Evolutionary conservation across 2,113 vertebrate species (phyloP).

Genomic region (Agapornis roseicollis): DNA sequence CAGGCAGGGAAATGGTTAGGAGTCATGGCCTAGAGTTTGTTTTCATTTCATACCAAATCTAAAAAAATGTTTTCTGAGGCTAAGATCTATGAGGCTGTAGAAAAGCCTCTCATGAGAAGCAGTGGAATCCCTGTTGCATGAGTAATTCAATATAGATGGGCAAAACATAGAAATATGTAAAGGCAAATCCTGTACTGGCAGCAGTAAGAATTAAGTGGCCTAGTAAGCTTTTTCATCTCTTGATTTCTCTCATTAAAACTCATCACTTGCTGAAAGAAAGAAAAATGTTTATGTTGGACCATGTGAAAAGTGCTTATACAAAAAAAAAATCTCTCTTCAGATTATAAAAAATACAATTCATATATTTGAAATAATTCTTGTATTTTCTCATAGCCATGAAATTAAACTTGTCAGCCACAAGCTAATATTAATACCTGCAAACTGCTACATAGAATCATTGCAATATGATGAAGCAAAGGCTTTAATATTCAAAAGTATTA

Average conservation of each 20-base stretch:
- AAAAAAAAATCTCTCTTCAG: conserved; percentile 31
- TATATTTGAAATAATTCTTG: conserved; percentile 26
- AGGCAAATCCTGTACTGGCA: conserved; percentile 8
- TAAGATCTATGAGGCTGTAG: neutral
- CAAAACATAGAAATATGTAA: conserved; percentile 15
- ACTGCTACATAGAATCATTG: neutral
- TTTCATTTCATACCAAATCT: neutral
- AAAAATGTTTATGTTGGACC: conserved; percentile 31
- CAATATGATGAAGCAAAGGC: neutral
- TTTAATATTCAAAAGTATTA: neutral
- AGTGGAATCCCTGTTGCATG: neutral
- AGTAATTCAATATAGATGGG: conserved; percentile 3
- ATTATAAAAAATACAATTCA: conserved; percentile 35
- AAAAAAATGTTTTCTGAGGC: neutral
- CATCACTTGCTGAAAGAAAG: conserved; percentile 13
- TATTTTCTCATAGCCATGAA: conserved; percentile 34
- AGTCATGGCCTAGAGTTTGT: neutral
- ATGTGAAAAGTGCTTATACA: conserved; percentile 42
- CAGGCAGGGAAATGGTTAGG: neutral
- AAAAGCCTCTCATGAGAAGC: conserved; percentile 12
- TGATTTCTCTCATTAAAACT: conserved; percentile 28
- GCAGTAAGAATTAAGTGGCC: neutral
- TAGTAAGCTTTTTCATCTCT: conserved; percentile 20
- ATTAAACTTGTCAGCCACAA: neutral
- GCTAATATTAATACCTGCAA: conserved; percentile 16